Base-by-base conservation (phyloP, 2,888 invertebrate genomes). In the Callyntrura guangdongensis region DNA sequence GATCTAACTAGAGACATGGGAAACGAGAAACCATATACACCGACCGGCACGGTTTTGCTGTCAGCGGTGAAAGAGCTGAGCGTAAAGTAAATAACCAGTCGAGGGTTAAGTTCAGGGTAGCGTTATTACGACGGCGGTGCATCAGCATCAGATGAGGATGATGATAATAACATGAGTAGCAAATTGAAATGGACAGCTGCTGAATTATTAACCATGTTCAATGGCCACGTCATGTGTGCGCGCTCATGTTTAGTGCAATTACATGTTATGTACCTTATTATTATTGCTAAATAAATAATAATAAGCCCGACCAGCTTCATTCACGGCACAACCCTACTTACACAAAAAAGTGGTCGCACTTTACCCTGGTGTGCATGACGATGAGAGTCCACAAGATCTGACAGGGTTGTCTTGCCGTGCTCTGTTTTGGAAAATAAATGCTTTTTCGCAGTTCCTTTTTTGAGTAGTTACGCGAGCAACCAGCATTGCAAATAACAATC, bases 121-220 rank as follows among this genome's bases (percentile, higher is more conserved):
- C 1, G 53, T 53, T 14, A 53, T 11, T 53, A 53, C 8, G 53
- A 9, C n/a, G 53, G n/a, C 8, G 53, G 61, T 61, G 20, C 61
- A 61, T 61, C n/a, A n/a, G 22, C 14, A 59, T 79, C 14, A 64
- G 64, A 83, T 47, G 45, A 61, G 36, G 59, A 59, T 17, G 82
- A 27, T 81, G 81, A 87, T 87, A 20, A 69, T 69, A 81, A 81
- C 14, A 53, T 72, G 86, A 86, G 59, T 69, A 87, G 67, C 87
- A 81, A 87, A 87, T 87, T 87, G 87, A 87, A 81, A 69, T 53
- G 74, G 87, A 87, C 87, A 87, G 87, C 81, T 87, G 81, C 56
- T 87, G 87, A 81, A 87, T 87, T 81, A 87, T 81, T 81, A 81
- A 87, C 69, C 81, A 87, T 85, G 67, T 53, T 59, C 86, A 61